Evolutionary conservation across 2,888 invertebrate species (phyloP).

Genomic region (Spodoptera picta): DNA sequence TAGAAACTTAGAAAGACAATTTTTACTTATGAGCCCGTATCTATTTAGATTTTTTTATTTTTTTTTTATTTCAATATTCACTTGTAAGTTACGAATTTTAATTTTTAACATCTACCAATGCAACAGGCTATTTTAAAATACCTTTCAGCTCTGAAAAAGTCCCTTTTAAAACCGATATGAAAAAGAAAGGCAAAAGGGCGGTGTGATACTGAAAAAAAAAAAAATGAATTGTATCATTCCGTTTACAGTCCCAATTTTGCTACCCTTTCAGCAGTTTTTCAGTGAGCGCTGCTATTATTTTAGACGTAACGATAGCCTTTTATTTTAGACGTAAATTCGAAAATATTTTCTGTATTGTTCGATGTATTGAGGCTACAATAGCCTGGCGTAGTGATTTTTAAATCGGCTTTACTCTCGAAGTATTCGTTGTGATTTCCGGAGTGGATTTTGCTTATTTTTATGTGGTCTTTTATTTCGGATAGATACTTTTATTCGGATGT

Average conservation of each 20-base stretch:
- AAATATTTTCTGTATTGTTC: constrained; percentile 18
- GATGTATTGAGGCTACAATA: constrained; percentile 11
- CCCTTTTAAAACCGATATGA: constrained; percentile 2
- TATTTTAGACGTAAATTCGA: constrained; percentile 21
- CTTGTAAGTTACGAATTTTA: background rate
- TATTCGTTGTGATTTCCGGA: background rate
- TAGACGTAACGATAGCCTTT: constrained; percentile 23
- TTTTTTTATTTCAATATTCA: constrained; percentile 4
- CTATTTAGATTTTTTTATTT: too few relatives aligned
- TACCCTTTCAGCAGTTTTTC: constrained; percentile 26
- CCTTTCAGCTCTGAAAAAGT: constrained; percentile 11
- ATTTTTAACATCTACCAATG: background rate
- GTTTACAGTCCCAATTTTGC: constrained; percentile 24
- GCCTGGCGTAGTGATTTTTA: constrained; percentile 3
- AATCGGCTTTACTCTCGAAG: constrained; percentile 7
- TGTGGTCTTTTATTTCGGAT: too few relatives aligned
- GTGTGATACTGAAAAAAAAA: constrained; percentile 9
- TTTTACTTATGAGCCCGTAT: too few relatives aligned
- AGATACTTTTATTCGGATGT: too few relatives aligned
- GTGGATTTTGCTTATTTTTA: too few relatives aligned
- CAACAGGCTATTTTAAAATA: constrained; percentile 30
- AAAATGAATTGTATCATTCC: constrained; percentile 3
- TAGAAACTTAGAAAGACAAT: too few relatives aligned
- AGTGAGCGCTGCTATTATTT: constrained; percentile 12
- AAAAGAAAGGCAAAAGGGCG: constrained; percentile 7